A percentile compares a stretch with the other conserved stretches of the same genome.
These are phyloP conservation scores for Alethe diademata DNA, from an alignment of 2,113 vertebrate genomes.

Conservation along the genomic window DNA sequence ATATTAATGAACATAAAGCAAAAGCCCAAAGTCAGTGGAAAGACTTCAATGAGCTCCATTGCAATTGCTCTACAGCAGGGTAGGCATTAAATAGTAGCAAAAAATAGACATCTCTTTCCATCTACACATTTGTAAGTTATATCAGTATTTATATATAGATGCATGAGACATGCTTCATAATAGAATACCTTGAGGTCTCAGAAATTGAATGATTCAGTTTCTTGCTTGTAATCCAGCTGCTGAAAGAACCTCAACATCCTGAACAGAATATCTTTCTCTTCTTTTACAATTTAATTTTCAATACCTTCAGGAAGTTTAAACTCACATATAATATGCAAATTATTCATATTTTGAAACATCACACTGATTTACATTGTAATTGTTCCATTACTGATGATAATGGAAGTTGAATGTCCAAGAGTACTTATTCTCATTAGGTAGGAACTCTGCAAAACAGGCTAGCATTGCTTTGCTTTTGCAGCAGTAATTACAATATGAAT, in stretches of 20 bases:
- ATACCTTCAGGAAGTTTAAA: slow-evolving; percentile 37
- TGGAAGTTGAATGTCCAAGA: not conserved
- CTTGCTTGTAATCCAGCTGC: not conserved
- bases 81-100: not conserved
- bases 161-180: not conserved
- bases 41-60: not conserved
- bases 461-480: not conserved
- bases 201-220: not conserved
- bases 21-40: not conserved
- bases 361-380: slow-evolving; percentile 15
- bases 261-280: not conserved
- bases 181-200: not conserved
- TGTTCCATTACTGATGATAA: slow-evolving; percentile 20
- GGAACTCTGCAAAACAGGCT: not conserved
- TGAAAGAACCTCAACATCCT: not conserved
- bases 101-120: not conserved
- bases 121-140: not conserved
- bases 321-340: slow-evolving; percentile 30
- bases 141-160: not conserved
- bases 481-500: not conserved
- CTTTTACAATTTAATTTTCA: slow-evolving; percentile 44
- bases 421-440: not conserved
- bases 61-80: not conserved
- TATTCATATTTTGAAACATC: not conserved
- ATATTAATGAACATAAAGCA: not conserved